Evolutionary conservation across 2,797 vertebrate genomes (phyloP).

Genomic region (Scleropages formosus): DNA sequence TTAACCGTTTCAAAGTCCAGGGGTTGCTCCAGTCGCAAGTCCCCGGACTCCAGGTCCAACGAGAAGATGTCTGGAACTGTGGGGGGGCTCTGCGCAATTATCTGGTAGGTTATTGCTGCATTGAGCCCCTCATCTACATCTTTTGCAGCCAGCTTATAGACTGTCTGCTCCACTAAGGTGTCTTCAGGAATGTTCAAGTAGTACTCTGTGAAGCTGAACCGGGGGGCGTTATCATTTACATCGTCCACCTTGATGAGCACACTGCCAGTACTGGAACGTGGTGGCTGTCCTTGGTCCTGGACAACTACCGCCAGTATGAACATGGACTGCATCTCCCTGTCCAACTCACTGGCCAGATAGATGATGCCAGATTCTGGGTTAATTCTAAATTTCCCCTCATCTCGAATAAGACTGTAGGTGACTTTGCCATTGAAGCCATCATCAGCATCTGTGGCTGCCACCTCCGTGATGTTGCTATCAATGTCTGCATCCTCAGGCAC

Average conservation of each 20-base stretch:
- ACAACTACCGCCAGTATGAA: conserved; percentile 65
- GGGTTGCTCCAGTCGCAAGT: conserved; percentile 52
- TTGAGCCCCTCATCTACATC: conserved; percentile 66
- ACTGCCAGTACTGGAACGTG: conserved; percentile 45
- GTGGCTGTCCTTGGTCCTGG: conserved; percentile 69
- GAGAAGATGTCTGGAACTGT: conserved; percentile 43
- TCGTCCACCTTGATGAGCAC: conserved; percentile 57
- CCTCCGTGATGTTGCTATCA: conserved; percentile 36
- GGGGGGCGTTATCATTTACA: conserved; percentile 67
- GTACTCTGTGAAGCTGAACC: conserved; percentile 55
- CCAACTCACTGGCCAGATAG: conserved; percentile 52
- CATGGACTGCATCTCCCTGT: conserved; percentile 61
- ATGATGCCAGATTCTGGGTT: conserved; percentile 58
- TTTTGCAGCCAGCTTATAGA: conserved; percentile 55
- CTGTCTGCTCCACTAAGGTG: conserved; percentile 5
- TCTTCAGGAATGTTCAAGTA: conserved; percentile 53
- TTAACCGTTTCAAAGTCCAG: conserved; percentile 64
- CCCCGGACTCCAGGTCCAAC: conserved; percentile 53
- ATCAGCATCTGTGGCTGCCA: conserved; percentile 62
- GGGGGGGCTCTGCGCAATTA: conserved; percentile 54
- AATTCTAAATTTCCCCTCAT: conserved; percentile 61
- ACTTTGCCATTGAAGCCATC: conserved; percentile 67
- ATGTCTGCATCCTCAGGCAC: conserved; percentile 48
- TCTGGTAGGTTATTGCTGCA: conserved; percentile 53
- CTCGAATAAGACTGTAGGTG: conserved; percentile 62